Percentiles rank a stretch among this genome's conserved stretches.
These are phyloP conservation scores for Panagrolaimus sp. DNA, from an alignment of 1,140 invertebrate species.

Conservation along the genomic window DNA sequence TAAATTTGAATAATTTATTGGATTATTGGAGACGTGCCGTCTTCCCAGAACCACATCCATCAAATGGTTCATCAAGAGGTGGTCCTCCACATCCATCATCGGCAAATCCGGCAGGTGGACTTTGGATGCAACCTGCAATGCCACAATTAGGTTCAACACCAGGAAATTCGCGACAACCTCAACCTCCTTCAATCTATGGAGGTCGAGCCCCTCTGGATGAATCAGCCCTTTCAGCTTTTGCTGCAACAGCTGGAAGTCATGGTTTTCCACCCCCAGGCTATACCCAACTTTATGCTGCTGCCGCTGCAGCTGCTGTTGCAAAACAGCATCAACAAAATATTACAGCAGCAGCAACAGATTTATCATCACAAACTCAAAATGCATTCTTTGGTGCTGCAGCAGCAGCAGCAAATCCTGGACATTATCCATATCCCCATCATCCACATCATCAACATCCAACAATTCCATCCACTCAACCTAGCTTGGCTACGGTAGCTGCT, in stretches of 20 bases:
- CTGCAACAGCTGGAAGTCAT: conserved; percentile 25
- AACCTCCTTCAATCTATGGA: conserved; percentile 13
- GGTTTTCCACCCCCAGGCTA: conserved; percentile 65
- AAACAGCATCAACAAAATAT: conserved; percentile 68
- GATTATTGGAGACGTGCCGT: conserved; percentile 30
- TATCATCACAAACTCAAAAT: conserved; percentile 19
- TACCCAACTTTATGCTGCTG: conserved; percentile 70
- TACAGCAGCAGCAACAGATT: neutral
- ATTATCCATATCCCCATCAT: neutral
- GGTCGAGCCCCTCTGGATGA: conserved; percentile 53
- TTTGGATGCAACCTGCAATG: conserved; percentile 41
- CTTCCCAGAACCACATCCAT: neutral
- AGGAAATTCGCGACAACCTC: neutral
- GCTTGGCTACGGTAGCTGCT: conserved; percentile 52
- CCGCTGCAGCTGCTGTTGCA: conserved; percentile 60
- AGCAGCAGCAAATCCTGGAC: neutral
- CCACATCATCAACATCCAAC: neutral
- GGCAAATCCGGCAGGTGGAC: conserved; percentile 25
- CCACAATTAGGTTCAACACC: conserved; percentile 33
- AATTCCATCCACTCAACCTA: neutral
- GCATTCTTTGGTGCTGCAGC: neutral
- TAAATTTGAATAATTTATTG: conserved; percentile 26
- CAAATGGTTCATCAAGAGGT: neutral
- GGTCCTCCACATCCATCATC: conserved; percentile 9
- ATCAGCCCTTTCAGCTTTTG: conserved; percentile 49